Evolutionary conservation across 2,797 vertebrate species (phyloP).

Genomic region (Carduelis carduelis): DNA sequence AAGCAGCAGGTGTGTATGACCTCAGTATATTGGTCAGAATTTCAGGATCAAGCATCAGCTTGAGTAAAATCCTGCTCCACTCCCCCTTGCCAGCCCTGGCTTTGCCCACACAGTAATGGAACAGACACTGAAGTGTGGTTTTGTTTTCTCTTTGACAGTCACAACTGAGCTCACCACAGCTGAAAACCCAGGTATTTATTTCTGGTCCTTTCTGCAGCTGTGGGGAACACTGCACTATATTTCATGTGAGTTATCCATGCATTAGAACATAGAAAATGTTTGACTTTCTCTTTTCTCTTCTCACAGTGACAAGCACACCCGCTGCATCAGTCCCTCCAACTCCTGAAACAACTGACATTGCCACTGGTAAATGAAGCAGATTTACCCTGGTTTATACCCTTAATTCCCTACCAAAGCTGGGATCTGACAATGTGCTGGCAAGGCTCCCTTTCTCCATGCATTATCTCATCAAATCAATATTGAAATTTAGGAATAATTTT

Average conservation of each 20-base stretch:
- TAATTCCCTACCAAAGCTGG: not conserved
- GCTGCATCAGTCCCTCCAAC: not conserved
- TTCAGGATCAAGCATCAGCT: not conserved
- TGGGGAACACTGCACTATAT: accelerated
- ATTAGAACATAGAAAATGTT: not conserved
- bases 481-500: not conserved
- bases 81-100: not conserved
- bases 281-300: not conserved
- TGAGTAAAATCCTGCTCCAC: not conserved
- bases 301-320: not conserved
- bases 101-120: not conserved
- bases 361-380: not conserved
- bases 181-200: not conserved
- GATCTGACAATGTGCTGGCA: not conserved
- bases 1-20: not conserved
- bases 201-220: not conserved
- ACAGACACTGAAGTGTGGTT: not conserved
- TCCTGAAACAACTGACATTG: not conserved
- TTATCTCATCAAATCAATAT: not conserved
- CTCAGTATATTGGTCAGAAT: not conserved
- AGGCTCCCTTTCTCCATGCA: not conserved
- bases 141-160: not conserved
- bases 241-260: not conserved
- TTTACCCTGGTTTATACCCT: not conserved
- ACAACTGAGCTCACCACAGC: accelerated